Evolutionary conservation across 2,888 invertebrate genomes (phyloP), one percentile per base, ranked within the genome.

Genomic region (Mythimna pallens): DNA sequence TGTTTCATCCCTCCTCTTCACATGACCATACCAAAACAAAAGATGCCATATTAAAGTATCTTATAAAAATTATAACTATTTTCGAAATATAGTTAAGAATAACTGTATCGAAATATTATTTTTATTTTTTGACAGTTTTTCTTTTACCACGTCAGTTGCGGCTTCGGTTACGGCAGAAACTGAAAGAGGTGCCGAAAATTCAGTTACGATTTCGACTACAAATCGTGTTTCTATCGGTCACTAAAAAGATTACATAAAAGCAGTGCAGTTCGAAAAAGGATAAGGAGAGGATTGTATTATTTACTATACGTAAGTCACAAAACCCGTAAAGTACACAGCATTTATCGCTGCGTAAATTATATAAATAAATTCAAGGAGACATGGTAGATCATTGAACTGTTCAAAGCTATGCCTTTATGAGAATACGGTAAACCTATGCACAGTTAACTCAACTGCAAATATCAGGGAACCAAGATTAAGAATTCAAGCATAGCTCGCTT

Each of bases 301-400:
- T 63, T 30, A 62, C 40, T 20, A 55, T 63, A 17, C 6, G 25
- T 55, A 20, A 65, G 30, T 34, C 6, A 36, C n/a, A 34, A 40
- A 62, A 25, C 47, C 57, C n/a, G 57, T 65, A 76, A 71, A 57
- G 30, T 54, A 76, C 47, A 80, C 40, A 43, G 34, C 43, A 40
- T 61, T 80, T 67, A 79, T 62, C 64, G 25, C 59, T 25, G 12
- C 43, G 71, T 70, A 67, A 70, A 71, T 61, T 61, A 67, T 67
- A 67, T 54, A 76, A 62, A 79, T 76, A 71, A 71, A 80, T 71
- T 71, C 59, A 69, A 69, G 75, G 81, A 52, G 64, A 71, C 14
- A 61, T 34, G 54, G 25, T 9, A 36, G 81, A 58, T 71, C 79
- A 50, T 40, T 65, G 79, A 79, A 79, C 79, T 54, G 57, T 40